A percentile compares a stretch with the other conserved stretches of the same genome.
Conservation (phyloP, 2,113 vertebrate genomes). For the Gopherus flavomarginatus region DNA sequence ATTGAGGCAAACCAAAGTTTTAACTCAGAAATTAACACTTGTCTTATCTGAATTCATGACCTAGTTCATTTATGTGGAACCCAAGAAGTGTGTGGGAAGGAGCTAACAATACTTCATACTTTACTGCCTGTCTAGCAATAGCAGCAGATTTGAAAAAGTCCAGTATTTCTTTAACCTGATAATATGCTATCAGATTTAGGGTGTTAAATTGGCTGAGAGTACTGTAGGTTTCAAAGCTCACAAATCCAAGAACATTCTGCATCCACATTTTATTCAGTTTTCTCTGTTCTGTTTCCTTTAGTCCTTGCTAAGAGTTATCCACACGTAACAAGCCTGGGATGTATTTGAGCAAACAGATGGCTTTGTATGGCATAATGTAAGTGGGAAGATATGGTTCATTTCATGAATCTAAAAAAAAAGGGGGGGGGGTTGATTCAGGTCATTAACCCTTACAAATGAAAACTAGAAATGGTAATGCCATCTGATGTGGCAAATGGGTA, state of each 20-base stretch:
- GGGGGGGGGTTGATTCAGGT: not conserved
- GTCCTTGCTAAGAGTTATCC: not conserved
- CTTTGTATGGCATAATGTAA: not conserved
- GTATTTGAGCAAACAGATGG: not conserved
- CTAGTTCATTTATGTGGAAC: not conserved
- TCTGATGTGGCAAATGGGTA: not conserved
- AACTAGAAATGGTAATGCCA: not conserved
- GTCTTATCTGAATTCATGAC: not conserved
- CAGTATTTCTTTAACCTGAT: not conserved
- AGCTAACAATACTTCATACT: not conserved
- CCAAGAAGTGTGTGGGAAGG: not conserved
- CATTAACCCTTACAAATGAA: not conserved
- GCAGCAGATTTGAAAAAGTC: not conserved
- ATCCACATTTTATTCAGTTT: accelerated
- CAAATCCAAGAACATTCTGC: not conserved
- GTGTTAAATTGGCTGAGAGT: not conserved
- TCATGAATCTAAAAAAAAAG: accelerated
- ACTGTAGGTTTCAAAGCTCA: not conserved
- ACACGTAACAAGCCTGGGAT: not conserved
- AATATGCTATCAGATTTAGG: not conserved
- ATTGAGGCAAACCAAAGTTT: not conserved
- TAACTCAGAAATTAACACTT: not conserved
- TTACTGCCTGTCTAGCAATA: not conserved
- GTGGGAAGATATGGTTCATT: not conserved
- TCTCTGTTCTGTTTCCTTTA: not conserved